These are phyloP conservation scores for Morone chrysops DNA, from an alignment of 2,113 vertebrate genomes.

Conservation along the genomic window DNA sequence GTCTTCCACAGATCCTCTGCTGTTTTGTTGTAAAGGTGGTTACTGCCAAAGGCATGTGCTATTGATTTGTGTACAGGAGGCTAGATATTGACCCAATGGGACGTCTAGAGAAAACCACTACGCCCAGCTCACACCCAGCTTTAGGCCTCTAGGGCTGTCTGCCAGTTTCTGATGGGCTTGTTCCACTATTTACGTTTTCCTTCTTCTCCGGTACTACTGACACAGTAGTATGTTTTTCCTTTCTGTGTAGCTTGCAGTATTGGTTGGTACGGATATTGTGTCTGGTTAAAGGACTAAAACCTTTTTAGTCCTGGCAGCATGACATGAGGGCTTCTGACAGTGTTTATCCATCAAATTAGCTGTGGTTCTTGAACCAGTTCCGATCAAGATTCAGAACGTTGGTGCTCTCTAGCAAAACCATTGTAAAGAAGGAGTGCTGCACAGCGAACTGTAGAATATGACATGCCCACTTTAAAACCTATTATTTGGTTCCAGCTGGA, in stretches of 20 bases:
- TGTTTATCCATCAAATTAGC: too few relatives aligned
- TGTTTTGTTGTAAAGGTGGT: neutral
- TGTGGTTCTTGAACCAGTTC: too few relatives aligned
- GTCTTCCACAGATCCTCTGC: neutral
- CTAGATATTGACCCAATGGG: slow-evolving; percentile 2
- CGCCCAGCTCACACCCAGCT: slow-evolving; percentile 13
- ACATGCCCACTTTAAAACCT: too few relatives aligned
- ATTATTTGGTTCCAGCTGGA: too few relatives aligned
- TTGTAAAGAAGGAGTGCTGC: too few relatives aligned
- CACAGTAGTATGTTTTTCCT: neutral
- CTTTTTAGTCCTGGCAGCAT: neutral
- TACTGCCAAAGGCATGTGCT: slow-evolving; percentile 16
- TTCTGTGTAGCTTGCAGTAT: neutral
- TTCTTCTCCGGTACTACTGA: neutral
- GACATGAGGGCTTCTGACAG: neutral
- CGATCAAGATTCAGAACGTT: too few relatives aligned
- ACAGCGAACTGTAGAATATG: too few relatives aligned
- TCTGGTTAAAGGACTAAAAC: neutral
- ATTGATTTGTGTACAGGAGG: slow-evolving; percentile 30
- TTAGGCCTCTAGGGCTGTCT: neutral
- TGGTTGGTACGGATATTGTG: neutral
- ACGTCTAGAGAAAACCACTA: neutral
- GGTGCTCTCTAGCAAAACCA: too few relatives aligned
- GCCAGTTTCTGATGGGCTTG: slow-evolving; percentile 1
- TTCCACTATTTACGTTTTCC: neutral